Percentiles rank a stretch among this genome's conserved stretches.
These are phyloP conservation scores for Acleris emargana DNA, from an alignment of 2,888 invertebrate genomes.

Conservation along the genomic window DNA sequence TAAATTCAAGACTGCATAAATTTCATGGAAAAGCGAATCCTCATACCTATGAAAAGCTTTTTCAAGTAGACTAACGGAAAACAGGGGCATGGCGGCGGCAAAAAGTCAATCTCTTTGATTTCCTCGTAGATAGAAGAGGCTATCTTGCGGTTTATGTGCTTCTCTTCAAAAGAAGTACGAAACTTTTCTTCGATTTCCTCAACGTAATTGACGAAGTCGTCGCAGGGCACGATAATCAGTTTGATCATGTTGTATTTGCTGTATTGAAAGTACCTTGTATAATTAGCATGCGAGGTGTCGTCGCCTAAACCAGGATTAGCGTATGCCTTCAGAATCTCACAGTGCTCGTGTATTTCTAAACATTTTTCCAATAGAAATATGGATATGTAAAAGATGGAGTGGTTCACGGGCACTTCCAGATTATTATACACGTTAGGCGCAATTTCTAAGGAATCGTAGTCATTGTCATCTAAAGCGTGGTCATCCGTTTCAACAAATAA, in stretches of 20 bases:
- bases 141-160: background rate
- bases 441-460: background rate
- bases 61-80: background rate
- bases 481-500: background rate
- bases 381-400: conserved; percentile 1
- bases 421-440: background rate
- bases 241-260: background rate
- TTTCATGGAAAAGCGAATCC: background rate
- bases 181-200: background rate
- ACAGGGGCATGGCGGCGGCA: conserved; percentile 5
- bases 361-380: background rate
- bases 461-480: background rate
- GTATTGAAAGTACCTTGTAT: background rate
- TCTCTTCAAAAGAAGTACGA: background rate
- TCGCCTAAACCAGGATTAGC: background rate
- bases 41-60: conserved; percentile 1
- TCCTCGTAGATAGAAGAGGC: background rate
- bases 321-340: background rate
- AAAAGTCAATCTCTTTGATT: background rate
- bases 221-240: background rate
- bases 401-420: background rate
- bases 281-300: background rate
- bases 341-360: background rate
- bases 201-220: background rate
- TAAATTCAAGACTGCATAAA: background rate